phyloP scores from a whole-genome alignment of 2,888 invertebrate species.

The Agonopterix subpropinquella region DNA sequence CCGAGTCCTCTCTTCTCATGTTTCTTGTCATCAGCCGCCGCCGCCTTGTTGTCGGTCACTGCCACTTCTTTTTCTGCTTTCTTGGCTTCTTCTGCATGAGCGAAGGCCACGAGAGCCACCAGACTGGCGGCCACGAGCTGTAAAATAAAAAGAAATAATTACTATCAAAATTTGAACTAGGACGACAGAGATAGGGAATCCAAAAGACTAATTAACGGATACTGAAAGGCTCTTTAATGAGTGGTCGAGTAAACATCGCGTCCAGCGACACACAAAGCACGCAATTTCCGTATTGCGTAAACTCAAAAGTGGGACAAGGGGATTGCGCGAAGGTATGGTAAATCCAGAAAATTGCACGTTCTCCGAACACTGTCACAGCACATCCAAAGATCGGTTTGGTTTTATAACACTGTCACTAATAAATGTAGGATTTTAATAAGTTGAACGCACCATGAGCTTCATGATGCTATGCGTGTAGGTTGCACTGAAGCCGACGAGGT shows the following conservation, averaged over 20 bases:
- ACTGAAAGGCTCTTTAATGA: conserved; percentile 38
- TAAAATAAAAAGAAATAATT: conserved; percentile 21
- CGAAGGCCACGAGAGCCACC: conserved; percentile 77
- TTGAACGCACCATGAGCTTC: conserved; percentile 71
- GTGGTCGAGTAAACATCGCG: conserved; percentile 33
- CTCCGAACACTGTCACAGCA: conserved; percentile 10
- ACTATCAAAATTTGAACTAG: conserved; percentile 4
- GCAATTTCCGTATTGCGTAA: conserved; percentile 56
- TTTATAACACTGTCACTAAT: conserved; percentile 34
- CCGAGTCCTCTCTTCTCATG: conserved; percentile 82
- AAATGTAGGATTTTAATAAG: background rate
- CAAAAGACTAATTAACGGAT: conserved; percentile 36
- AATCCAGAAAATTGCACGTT: conserved; percentile 18
- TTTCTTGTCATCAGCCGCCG: conserved; percentile 77
- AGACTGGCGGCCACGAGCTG: conserved; percentile 78
- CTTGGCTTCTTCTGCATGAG: conserved; percentile 75
- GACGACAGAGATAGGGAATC: background rate
- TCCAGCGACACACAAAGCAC: conserved; percentile 34
- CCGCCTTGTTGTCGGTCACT: conserved; percentile 72
- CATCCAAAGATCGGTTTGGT: background rate
- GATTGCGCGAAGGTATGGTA: conserved; percentile 23
- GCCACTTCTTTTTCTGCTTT: conserved; percentile 75
- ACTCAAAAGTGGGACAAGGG: conserved; percentile 32
- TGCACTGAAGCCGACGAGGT: conserved; percentile 74
- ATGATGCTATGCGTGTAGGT: conserved; percentile 70